Base-by-base conservation (phyloP, 64 coral and sea anemone genomes). In the Stylophora pistillata region DNA sequence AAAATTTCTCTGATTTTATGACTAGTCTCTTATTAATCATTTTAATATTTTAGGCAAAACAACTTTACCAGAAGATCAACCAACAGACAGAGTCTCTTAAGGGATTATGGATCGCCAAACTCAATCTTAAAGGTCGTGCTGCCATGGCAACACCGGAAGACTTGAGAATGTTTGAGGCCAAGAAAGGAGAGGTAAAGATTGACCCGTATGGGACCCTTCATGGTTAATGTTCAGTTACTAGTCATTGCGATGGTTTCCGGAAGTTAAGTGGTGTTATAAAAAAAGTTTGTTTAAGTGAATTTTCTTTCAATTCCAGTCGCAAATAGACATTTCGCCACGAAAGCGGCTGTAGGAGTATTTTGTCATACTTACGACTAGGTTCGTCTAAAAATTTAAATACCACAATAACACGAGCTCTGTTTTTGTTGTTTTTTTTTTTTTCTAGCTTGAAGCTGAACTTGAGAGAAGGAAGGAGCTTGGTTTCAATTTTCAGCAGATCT, bases 71-170 rank as follows among this genome's bases (percentile, higher is more conserved):
- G 87, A 99, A 99, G 90, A 88, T 99, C 23, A 99, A 95, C 47
- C 97, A 93, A 72, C 97, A 99, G 53, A 99, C 97, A 1, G 97
- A 99, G 74, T 90, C 87, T 11, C 93, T 99, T 13, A 92, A 90
- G 56, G 97, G 97, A 59, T 77, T 99, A 56, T 99, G 97, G 97
- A 92, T 99, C 72, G 97, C 97, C 26, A 99, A 99, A 74, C 87
- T 99, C 10, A 99, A 99, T 54, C 85, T 99, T 5, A 90, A 93
- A 60, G 97, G 97, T 31, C 97, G 93, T 60, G 74, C 93, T 78
- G 71, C 97, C 62, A 99, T 99, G 91, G 97, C 97, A 63, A 95
- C 97, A 55, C 97, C 97, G 2, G 97, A 99, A 82, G 97, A 99
- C 78, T 89, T 99, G 58, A 91, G 86, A 74, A 81, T 88, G 15